These are phyloP conservation scores for Gorsachius magnificus DNA, from an alignment of 2,797 vertebrate genomes.

Conservation along the genomic window DNA sequence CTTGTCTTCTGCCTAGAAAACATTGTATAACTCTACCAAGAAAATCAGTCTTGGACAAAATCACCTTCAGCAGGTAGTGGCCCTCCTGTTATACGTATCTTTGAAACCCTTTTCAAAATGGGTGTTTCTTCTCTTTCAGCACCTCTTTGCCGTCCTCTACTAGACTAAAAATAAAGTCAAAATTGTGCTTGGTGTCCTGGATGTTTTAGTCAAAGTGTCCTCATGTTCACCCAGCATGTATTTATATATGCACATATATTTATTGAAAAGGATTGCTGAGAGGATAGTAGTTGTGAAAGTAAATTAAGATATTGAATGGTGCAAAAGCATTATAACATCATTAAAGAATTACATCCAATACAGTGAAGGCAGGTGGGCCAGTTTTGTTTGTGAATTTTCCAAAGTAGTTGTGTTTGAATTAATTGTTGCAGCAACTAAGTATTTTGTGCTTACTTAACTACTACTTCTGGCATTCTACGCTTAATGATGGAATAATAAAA, in stretches of 20 bases:
- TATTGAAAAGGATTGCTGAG: neutral
- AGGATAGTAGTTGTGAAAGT: neutral
- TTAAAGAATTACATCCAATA: neutral
- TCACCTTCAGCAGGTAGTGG: neutral
- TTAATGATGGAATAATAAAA: neutral
- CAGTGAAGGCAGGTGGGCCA: neutral
- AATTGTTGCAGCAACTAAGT: neutral
- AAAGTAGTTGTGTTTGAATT: neutral
- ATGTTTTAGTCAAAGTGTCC: neutral
- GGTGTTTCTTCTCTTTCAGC: neutral
- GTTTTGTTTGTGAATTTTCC: neutral
- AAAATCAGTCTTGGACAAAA: neutral
- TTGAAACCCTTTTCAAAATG: neutral
- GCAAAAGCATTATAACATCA: neutral
- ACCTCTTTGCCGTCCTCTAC: neutral
- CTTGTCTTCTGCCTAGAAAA: neutral
- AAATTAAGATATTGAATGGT: neutral
- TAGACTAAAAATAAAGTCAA: neutral
- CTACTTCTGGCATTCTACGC: neutral
- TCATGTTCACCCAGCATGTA: neutral
- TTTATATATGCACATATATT: neutral
- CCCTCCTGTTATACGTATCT: neutral
- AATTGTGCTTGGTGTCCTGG: neutral
- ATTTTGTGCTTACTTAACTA: neutral
- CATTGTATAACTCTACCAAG: neutral